Conservation (phyloP, 2,888 invertebrate genomes). For the Dicyrtoma fusca region DNA sequence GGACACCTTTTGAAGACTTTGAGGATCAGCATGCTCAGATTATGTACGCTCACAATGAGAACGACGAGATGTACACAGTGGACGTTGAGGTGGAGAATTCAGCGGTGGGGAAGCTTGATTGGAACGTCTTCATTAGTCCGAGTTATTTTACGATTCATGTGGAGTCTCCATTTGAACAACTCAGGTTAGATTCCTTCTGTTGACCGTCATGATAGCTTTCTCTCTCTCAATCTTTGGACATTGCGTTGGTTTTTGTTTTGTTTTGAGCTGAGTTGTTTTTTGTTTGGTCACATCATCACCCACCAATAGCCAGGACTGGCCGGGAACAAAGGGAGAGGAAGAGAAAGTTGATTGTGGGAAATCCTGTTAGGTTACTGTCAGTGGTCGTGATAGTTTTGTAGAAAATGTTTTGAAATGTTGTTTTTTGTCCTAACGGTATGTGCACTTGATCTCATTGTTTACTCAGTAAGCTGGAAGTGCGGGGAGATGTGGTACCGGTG, state of each 20-base stretch:
- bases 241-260: conserved; percentile 31
- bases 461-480: conserved; percentile 26
- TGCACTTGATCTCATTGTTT: neutral
- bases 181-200: conserved; percentile 42
- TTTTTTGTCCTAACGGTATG: neutral
- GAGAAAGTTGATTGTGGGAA: too few species aligned
- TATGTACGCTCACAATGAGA: conserved; percentile 54
- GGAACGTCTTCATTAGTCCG: conserved; percentile 45
- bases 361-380: too few species aligned
- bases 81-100: conserved; percentile 50
- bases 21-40: conserved; percentile 54
- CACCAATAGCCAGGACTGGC: neutral
- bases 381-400: neutral
- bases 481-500: conserved; percentile 21
- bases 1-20: conserved; percentile 60
- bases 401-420: neutral
- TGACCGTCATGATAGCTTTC: conserved; percentile 34
- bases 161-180: conserved; percentile 49
- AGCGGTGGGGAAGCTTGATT: conserved; percentile 51
- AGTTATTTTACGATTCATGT: conserved; percentile 50
- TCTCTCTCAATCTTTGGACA: conserved; percentile 23
- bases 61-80: conserved; percentile 44
- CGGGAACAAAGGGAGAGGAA: too few species aligned
- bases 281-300: conserved; percentile 35
- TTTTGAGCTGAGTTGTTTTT: conserved; percentile 36